A percentile compares a stretch with the other conserved stretches of the same genome.
phyloP scores from a whole-genome alignment of 2,113 vertebrate genomes.

The Microtus montanus region DNA sequence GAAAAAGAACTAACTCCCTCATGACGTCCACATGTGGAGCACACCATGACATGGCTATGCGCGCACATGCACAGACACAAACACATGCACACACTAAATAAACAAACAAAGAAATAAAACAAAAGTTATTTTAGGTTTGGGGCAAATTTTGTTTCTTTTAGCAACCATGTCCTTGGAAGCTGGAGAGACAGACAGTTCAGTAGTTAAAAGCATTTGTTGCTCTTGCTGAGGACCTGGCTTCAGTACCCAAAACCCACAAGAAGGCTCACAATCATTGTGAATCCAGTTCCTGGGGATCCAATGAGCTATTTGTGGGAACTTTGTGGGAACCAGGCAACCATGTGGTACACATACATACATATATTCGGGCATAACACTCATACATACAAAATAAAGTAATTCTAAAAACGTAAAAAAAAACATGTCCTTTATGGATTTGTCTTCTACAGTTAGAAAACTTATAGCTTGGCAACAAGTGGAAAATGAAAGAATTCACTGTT shows the following conservation, averaged over 20 bases:
- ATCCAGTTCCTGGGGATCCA: background rate
- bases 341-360: background rate
- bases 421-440: background rate
- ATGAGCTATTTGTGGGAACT: background rate
- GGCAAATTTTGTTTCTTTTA: constrained; percentile 28
- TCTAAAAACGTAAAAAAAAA: background rate
- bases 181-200: background rate
- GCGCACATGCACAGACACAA: background rate
- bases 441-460: background rate
- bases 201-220: background rate
- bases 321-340: background rate
- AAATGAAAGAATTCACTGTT: constrained; percentile 6
- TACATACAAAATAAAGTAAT: background rate
- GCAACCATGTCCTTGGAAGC: background rate
- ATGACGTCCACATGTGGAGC: background rate
- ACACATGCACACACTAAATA: background rate
- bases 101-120: background rate
- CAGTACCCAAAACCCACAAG: background rate
- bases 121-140: background rate
- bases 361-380: background rate
- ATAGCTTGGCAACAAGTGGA: background rate
- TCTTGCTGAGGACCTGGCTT: background rate
- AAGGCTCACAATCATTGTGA: background rate
- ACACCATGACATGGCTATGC: background rate
- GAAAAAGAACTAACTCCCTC: background rate